Conservation (phyloP, 2,888 invertebrate genomes). For the Chymomyza procnemis region DNA sequence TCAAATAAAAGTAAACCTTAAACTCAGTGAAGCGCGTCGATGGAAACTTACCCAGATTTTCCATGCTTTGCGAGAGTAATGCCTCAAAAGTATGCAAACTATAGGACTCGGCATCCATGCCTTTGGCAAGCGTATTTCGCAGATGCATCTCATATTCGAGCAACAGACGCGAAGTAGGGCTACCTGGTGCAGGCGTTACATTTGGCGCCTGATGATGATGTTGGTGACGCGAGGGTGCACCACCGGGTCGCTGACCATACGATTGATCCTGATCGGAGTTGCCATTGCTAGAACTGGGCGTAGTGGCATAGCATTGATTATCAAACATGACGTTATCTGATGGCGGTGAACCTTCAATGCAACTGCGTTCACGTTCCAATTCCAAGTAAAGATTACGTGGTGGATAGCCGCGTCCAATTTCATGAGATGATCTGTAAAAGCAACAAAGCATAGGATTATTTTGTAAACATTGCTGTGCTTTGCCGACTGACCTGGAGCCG, state of each 20-base stretch:
- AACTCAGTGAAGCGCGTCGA: conserved; percentile 3
- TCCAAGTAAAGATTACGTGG: conserved; percentile 88
- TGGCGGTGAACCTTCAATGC: conserved; percentile 86
- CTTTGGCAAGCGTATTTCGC: conserved; percentile 93
- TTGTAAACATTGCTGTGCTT: background rate
- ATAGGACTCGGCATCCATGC: conserved; percentile 96
- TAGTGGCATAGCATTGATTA: conserved; percentile 96
- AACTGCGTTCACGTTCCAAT: conserved; percentile 84
- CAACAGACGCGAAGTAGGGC: conserved; percentile 90
- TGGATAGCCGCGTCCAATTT: conserved; percentile 86
- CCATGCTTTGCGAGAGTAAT: conserved; percentile 94
- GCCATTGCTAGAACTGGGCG: conserved; percentile 95
- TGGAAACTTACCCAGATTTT: conserved; percentile 87
- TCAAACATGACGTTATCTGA: conserved; percentile 96
- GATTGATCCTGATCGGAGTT: conserved; percentile 92
- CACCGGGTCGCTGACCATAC: conserved; percentile 80
- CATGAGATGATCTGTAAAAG: conserved; percentile 82
- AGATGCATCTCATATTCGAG: conserved; percentile 96
- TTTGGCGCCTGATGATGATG: conserved; percentile 85
- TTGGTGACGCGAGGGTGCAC: conserved; percentile 79
- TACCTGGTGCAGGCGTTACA: conserved; percentile 88
- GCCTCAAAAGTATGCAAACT: conserved; percentile 96
- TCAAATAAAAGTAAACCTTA: conserved; percentile 22
- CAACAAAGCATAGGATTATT: background rate
- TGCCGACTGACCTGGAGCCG: conserved; percentile 80